Evolutionary conservation across 2,888 invertebrate species (phyloP).

Genomic region (Seira ritae): DNA sequence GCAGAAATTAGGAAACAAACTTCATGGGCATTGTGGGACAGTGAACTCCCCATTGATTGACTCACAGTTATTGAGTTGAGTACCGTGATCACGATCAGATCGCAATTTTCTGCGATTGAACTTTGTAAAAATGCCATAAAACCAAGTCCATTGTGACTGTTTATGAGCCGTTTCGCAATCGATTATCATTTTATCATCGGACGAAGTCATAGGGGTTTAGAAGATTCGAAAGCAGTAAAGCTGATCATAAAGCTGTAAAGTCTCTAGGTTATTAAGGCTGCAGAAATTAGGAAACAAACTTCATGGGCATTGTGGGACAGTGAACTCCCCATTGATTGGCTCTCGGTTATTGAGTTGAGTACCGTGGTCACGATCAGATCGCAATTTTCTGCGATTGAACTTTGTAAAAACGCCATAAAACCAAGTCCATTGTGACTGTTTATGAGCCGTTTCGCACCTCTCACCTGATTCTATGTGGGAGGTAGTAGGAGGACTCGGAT

Average conservation of each 20-base stretch:
- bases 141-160: conserved; percentile 42
- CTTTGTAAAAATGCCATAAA: conserved; percentile 50
- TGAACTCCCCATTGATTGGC: background rate
- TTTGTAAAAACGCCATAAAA: conserved; percentile 51
- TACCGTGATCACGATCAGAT: too few species aligned
- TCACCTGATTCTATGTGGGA: background rate
- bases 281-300: too few species aligned
- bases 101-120: background rate
- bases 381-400: background rate
- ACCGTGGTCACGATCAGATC: too few species aligned
- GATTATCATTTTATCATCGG: too few species aligned
- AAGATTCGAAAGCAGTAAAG: too few species aligned
- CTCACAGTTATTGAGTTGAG: background rate
- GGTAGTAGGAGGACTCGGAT: background rate
- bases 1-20: too few species aligned
- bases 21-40: background rate
- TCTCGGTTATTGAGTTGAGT: background rate
- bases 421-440: conserved; percentile 44
- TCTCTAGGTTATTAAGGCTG: too few species aligned
- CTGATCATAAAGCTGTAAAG: too few species aligned
- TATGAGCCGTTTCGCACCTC: conserved; percentile 49
- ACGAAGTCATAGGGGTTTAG: too few species aligned
- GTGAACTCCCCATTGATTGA: background rate
- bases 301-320: background rate
- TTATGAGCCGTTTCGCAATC: conserved; percentile 49